phyloP scores from a whole-genome alignment of 2,113 vertebrate genomes.

The Anthoscopus minutus region DNA sequence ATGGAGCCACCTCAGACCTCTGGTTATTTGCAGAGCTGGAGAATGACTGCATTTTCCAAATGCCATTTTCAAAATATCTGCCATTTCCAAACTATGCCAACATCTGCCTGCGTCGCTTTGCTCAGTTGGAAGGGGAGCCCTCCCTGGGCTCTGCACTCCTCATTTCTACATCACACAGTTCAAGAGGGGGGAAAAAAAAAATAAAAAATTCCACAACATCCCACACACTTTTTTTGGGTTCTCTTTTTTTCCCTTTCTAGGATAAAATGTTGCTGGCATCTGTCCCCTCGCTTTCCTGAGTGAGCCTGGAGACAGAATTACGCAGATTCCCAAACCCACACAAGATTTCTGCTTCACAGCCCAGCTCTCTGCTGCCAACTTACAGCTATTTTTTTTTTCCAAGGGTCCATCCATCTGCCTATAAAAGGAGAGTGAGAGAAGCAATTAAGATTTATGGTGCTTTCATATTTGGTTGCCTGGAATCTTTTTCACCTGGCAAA shows the following conservation, averaged over 20 bases:
- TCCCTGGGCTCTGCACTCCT: background rate
- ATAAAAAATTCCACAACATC: background rate
- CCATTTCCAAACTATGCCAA: background rate
- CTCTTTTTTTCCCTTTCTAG: slow-evolving; percentile 23
- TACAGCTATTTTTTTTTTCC: background rate
- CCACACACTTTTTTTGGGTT: background rate
- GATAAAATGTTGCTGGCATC: slow-evolving; percentile 50
- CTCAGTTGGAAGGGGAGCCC: background rate
- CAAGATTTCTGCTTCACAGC: slow-evolving; percentile 23
- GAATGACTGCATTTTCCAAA: background rate
- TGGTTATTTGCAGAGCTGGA: background rate
- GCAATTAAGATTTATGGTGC: background rate
- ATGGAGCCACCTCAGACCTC: background rate
- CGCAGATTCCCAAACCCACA: slow-evolving; percentile 49
- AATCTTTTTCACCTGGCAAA: background rate
- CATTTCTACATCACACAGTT: background rate
- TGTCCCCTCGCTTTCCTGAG: slow-evolving; percentile 29
- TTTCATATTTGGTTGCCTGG: background rate
- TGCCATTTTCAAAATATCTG: background rate
- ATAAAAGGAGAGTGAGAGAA: slow-evolving; percentile 30
- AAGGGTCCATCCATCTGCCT: slow-evolving; percentile 44
- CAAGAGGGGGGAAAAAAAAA: background rate
- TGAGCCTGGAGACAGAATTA: slow-evolving; percentile 47
- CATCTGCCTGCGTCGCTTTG: background rate
- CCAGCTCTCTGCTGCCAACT: slow-evolving; percentile 37